Evolutionary conservation across 2,888 invertebrate species (phyloP).

Genomic region (Rambutsinella grinnellia): DNA sequence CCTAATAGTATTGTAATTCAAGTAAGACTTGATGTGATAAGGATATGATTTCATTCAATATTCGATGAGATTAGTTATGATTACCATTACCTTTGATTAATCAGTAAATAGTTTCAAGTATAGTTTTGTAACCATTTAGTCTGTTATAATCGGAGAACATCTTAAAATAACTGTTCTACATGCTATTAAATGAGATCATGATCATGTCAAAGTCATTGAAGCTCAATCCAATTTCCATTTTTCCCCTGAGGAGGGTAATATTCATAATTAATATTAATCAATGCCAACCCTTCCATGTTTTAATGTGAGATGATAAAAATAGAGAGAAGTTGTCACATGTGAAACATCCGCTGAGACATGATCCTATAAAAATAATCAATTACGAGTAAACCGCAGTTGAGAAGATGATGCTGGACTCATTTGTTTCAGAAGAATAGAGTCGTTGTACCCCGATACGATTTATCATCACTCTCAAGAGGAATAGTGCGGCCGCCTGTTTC

Average conservation of each 20-base stretch:
- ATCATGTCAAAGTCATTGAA: background rate
- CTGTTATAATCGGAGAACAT: background rate
- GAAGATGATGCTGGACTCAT: constrained; percentile 15
- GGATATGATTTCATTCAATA: too few species aligned
- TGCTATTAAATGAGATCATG: background rate
- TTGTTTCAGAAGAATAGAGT: background rate
- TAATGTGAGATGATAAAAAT: constrained; percentile 4
- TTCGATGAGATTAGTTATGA: background rate
- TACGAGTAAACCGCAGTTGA: constrained; percentile 35
- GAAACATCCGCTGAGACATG: background rate
- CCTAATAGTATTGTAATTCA: too few species aligned
- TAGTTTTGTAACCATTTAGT: background rate
- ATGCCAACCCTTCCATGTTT: background rate
- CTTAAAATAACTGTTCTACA: background rate
- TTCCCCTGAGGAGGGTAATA: background rate
- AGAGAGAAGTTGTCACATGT: background rate
- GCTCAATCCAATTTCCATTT: background rate
- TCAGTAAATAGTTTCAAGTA: background rate
- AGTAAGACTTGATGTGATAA: background rate
- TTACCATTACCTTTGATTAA: background rate
- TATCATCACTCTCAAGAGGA: background rate
- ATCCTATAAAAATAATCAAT: constrained; percentile 11
- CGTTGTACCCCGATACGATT: background rate
- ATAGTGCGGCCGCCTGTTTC: constrained; percentile 28
- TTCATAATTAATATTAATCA: background rate